Evolutionary conservation across 2,113 vertebrate species (phyloP), one percentile per base, ranked within the genome.

Genomic region (Monopterus albus): DNA sequence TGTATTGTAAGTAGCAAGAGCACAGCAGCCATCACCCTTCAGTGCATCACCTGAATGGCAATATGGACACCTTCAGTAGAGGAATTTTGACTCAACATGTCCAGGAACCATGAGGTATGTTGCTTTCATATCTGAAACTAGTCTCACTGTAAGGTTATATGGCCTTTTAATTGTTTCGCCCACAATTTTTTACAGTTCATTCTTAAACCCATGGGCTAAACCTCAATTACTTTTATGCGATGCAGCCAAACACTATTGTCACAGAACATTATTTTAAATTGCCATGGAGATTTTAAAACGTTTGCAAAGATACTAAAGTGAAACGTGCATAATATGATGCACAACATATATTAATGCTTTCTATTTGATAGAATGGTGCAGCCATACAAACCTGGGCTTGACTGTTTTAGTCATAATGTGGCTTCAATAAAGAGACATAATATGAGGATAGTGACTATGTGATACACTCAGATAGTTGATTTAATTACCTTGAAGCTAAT

Each of bases 81-180:
- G 42, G 85, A 56, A 67, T 88, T 92, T 75, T 88, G 78, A 91
- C 87, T 86, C 90, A 94, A 81, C 90, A 94, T 94, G 93, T 85
- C 92, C 92, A 92, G 88, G 86, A 91, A 88, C 89, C 91, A 93
- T 94, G 93, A 94, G 92, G 93, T 94, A 84, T 50, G 88, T 83
- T 4, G 9, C 5, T 47, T 31, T 51, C 39, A 52, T 3, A 25
- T 60, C 17, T 51, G 25, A 43, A 7, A 47, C 15, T 4, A 12
- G n/a, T 50, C n/a, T 31, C 20, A 0, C 6, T 25, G 6, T 7
- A 13, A 28, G 26, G 23, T 28, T 20, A 42, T 20, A 42, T 42
- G 18, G 12, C 9, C 29, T 7, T n/a, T 6, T 31, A 31, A 6
- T 31, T 31, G 29, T 31, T 31, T 31, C 8, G 5, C 8, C 5